Evolutionary conservation across 1,140 invertebrate species (phyloP).

Genomic region (Camponotus pennsylvanicus): DNA sequence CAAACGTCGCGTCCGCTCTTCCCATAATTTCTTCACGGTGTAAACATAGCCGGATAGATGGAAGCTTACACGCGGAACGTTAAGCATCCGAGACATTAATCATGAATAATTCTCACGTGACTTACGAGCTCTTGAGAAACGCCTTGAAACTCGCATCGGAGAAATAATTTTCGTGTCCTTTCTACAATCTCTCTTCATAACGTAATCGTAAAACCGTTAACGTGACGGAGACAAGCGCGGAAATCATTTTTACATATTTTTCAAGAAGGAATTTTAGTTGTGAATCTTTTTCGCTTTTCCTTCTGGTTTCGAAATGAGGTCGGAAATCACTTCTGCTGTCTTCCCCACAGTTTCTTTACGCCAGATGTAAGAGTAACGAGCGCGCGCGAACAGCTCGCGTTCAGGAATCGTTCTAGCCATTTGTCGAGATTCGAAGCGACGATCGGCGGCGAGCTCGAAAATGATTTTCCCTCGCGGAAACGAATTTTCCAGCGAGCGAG

Average conservation of each 20-base stretch:
- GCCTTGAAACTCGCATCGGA: not conserved
- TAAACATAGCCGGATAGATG: conserved; percentile 5
- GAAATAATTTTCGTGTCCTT: not conserved
- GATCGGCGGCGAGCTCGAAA: conserved; percentile 43
- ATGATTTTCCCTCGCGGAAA: conserved; percentile 49
- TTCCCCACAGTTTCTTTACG: not conserved
- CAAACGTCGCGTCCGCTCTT: conserved; percentile 3
- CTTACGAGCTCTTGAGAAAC: conserved; percentile 25
- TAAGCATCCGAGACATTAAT: conserved; percentile 8
- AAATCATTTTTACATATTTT: not conserved
- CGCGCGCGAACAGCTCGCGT: not conserved
- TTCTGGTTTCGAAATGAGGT: not conserved
- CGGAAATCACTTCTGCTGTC: not conserved
- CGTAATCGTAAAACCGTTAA: not conserved
- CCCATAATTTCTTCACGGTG: conserved; percentile 4
- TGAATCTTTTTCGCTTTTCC: not conserved
- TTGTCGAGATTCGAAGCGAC: conserved; percentile 24
- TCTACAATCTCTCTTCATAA: not conserved
- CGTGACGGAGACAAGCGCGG: not conserved
- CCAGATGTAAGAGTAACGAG: not conserved
- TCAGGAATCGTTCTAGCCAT: not conserved
- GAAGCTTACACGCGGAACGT: conserved; percentile 11
- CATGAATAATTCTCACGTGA: conserved; percentile 17
- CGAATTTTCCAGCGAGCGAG: conserved; percentile 54
- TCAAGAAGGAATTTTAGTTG: not conserved